Conservation (phyloP, 2,888 invertebrate genomes). For the Loripinus fragilis region DNA sequence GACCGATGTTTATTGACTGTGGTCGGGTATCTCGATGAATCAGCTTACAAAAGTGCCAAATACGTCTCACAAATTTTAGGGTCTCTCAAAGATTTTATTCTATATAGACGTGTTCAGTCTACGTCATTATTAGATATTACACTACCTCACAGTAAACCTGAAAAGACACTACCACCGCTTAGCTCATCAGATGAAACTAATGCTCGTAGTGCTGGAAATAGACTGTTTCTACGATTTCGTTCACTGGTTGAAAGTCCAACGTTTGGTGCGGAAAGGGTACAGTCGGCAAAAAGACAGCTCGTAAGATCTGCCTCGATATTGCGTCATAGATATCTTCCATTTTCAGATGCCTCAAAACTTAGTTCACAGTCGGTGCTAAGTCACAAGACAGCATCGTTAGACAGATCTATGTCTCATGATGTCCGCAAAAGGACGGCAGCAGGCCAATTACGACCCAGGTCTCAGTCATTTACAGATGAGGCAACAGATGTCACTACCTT, state of each 20-base stretch:
- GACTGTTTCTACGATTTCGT: slow-evolving; percentile 49
- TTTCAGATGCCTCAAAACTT: not conserved
- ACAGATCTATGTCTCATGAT: slow-evolving; percentile 2
- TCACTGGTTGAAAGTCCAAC: slow-evolving; percentile 47
- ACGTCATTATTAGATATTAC: slow-evolving; percentile 69
- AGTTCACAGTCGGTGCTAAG: not conserved
- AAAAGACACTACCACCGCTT: slow-evolving; percentile 26
- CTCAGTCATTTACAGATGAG: slow-evolving; percentile 10
- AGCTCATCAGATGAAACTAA: slow-evolving; percentile 53
- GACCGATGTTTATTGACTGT: slow-evolving; percentile 76
- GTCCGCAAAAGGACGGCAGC: not conserved
- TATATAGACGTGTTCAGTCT: slow-evolving; percentile 68
- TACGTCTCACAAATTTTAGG: slow-evolving; percentile 62
- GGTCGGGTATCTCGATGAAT: slow-evolving; percentile 60
- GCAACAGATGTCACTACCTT: slow-evolving; percentile 11
- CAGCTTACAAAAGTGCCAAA: slow-evolving; percentile 38
- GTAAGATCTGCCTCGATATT: slow-evolving; percentile 62
- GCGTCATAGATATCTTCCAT: slow-evolving; percentile 34
- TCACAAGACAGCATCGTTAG: slow-evolving; percentile 15
- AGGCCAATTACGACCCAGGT: not conserved
- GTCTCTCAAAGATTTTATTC: slow-evolving; percentile 71
- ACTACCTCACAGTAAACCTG: slow-evolving; percentile 50
- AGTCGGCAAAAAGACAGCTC: slow-evolving; percentile 49
- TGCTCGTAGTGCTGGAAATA: slow-evolving; percentile 34
- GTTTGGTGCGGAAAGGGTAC: slow-evolving; percentile 41